A percentile compares a stretch with the other conserved stretches of the same genome.
Conservation (phyloP, 1,140 invertebrate genomes). For the Arion vulgaris region DNA sequence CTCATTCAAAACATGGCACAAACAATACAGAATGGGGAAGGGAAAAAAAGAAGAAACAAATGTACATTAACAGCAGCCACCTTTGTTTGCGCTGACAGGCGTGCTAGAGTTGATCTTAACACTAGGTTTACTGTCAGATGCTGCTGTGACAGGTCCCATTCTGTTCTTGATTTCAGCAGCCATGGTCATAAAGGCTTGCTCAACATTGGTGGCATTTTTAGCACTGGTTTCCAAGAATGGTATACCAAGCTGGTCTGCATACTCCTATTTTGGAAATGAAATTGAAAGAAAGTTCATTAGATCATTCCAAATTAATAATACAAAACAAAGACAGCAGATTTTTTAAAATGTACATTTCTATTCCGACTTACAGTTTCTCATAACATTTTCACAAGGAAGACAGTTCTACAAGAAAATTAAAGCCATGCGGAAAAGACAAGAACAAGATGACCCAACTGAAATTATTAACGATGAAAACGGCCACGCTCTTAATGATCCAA, state of each 20-base stretch:
- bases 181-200: constrained; percentile 74
- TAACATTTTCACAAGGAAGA: too few species aligned
- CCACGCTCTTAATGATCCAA: too few species aligned
- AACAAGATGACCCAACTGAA: too few species aligned
- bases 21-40: neutral
- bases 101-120: constrained; percentile 73
- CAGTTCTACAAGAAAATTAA: too few species aligned
- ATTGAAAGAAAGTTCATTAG: too few species aligned
- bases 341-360: too few species aligned
- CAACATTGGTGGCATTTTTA: constrained; percentile 74
- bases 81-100: constrained; percentile 68
- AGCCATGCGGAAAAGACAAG: too few species aligned
- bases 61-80: constrained; percentile 69
- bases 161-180: constrained; percentile 74
- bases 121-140: constrained; percentile 69
- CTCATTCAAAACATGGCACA: constrained; percentile 5
- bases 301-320: too few species aligned
- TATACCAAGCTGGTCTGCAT: constrained; percentile 96
- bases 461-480: too few species aligned
- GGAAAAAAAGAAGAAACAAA: neutral
- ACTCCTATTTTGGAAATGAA: constrained; percentile 81
- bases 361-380: too few species aligned
- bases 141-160: constrained; percentile 70
- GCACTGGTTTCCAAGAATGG: constrained; percentile 76
- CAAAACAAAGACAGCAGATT: too few species aligned